phyloP scores from a whole-genome alignment of 2,888 invertebrate genomes.

The Brenthis hecate region DNA sequence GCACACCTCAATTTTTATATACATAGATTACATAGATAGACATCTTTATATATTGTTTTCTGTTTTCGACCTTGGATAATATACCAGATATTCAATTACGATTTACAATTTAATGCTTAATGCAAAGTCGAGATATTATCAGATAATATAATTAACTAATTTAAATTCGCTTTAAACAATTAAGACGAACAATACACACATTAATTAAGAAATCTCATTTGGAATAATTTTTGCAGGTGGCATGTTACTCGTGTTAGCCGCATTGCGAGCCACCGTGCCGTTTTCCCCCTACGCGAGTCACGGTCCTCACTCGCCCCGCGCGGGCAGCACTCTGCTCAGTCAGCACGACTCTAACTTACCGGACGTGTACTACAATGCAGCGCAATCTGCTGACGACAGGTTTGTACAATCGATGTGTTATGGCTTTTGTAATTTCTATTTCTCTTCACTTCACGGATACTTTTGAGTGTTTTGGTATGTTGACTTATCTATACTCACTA shows the following conservation, averaged over 20 bases:
- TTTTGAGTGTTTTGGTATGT: too few relatives aligned
- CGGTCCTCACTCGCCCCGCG: constrained; percentile 72
- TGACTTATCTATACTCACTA: too few relatives aligned
- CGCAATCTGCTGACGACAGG: constrained; percentile 67
- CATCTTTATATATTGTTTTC: too few relatives aligned
- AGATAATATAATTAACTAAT: too few relatives aligned
- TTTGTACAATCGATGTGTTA: constrained; percentile 35
- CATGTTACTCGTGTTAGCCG: constrained; percentile 68
- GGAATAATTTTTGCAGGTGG: constrained; percentile 55
- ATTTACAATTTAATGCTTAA: too few relatives aligned
- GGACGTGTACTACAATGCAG: constrained; percentile 74
- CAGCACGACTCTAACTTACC: constrained; percentile 74
- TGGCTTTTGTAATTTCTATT: constrained; percentile 6
- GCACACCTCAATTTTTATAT: too few relatives aligned
- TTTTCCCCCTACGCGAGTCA: constrained; percentile 76
- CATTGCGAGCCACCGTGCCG: constrained; percentile 71
- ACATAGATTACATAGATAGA: too few relatives aligned
- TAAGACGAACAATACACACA: neutral
- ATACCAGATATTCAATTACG: too few relatives aligned
- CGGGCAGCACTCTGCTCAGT: constrained; percentile 73
- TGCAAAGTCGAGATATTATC: too few relatives aligned
- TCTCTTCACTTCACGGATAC: neutral
- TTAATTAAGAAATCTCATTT: neutral
- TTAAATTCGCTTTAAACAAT: too few relatives aligned
- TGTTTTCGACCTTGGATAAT: too few relatives aligned